phyloP scores from a whole-genome alignment of 1,140 invertebrate species.

The Sinella curviseta region DNA sequence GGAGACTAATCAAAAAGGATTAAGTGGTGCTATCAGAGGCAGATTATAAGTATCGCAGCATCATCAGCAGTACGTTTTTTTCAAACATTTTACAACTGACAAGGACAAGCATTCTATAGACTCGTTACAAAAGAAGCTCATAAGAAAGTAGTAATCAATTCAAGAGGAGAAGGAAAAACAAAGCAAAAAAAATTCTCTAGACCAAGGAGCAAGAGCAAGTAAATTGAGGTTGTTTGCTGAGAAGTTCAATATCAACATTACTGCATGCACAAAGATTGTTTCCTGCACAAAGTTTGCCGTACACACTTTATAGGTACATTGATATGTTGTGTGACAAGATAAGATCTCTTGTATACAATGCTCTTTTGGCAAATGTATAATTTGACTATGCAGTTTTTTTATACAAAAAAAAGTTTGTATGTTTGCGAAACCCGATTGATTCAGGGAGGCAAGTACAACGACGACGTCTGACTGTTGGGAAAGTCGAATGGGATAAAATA shows the following conservation, averaged over 20 bases:
- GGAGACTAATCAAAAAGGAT: background rate
- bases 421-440: background rate
- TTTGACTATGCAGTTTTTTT: background rate
- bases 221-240: too few species aligned
- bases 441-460: background rate
- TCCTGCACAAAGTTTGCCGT: too few species aligned
- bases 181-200: background rate
- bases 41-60: too few species aligned
- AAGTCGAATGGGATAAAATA: constrained; percentile 4
- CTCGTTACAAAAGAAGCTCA: background rate
- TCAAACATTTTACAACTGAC: background rate
- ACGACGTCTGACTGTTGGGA: background rate
- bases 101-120: background rate
- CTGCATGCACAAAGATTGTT: too few species aligned
- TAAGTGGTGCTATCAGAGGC: too few species aligned
- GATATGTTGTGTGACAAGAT: too few species aligned
- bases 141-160: background rate
- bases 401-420: background rate
- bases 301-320: too few species aligned
- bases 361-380: background rate
- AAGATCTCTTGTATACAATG: background rate
- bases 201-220: too few species aligned
- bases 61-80: background rate
- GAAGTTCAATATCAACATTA: too few species aligned
- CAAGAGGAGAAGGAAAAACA: background rate